Base-by-base conservation (phyloP, 1,140 invertebrate species). In the Drosophila parvula region DNA sequence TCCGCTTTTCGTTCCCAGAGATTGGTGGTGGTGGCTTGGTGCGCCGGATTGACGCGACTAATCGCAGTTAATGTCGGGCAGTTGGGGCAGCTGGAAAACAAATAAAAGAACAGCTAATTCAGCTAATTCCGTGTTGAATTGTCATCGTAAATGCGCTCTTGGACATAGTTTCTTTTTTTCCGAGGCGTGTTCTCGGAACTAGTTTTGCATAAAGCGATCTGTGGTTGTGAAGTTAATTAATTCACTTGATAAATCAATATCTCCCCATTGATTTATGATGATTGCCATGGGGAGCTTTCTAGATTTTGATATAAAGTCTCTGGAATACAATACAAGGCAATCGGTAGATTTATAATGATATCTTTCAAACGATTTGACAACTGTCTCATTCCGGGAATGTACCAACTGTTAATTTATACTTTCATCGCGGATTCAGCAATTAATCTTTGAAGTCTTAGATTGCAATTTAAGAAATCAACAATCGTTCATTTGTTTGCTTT, bases 101-200 rank as follows among this genome's bases (percentile, higher is more conserved):
- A 78, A 81, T 69, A 68, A 40, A 75, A 58, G 43, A 57, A 45
- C 65, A 75, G 74, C 76, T 65, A 71, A 43, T 58, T 75, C 74
- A 50, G 57, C 22, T n/a, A 16, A 45, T 53, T 58, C 50, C 63
- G 57, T 50, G 50, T 47, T 50, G 43, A 62, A 78, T 63, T 65
- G 74, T 67, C 74, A 57, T 58, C 60, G 68, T 53, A 62, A 62
- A 74, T 58, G 53, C 51, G 34, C 36, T 27, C 12, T 47, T 16
- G 12, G 34, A 27, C 40, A 60, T 61, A 44, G 51, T 81, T 81
- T 75, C 64, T 64, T 58, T 53, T 53, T 78, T 60, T 51, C 50
- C 44, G 27, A 62, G 83, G 81, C 79, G 74, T 74, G 82, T 67
- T 67, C 79, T 75, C 34, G 80, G 69, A 53, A 75, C 81, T 82